Conservation (phyloP, 53 echinoderm and acorn worm species). For the Mesocentrotus franciscanus region DNA sequence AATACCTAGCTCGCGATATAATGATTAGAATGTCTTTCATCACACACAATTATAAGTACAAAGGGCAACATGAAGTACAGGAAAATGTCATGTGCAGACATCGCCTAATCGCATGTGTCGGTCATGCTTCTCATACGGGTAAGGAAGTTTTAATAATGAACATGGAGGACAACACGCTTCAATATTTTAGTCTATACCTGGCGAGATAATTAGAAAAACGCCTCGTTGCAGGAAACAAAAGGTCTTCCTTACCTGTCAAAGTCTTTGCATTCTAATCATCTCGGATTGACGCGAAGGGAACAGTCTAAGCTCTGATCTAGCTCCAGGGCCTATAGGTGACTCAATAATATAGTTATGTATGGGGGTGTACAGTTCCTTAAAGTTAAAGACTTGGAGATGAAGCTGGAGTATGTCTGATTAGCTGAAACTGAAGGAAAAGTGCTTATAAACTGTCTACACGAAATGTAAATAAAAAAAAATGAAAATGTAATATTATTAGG, state of each 20-base stretch:
- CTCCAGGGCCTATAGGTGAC: slow-evolving; percentile 18
- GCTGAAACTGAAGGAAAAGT: background rate
- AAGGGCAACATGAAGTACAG: background rate
- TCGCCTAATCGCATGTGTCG: background rate
- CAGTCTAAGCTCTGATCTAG: background rate
- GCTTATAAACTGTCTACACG: background rate
- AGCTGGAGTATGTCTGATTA: background rate
- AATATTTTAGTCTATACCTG: background rate
- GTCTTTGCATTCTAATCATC: slow-evolving; percentile 7
- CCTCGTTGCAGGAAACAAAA: slow-evolving; percentile 37
- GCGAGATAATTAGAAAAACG: background rate
- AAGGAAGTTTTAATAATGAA: background rate
- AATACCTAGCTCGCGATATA: background rate
- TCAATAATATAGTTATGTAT: background rate
- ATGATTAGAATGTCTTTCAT: slow-evolving; percentile 16
- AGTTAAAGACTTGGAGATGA: background rate
- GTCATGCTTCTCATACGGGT: background rate
- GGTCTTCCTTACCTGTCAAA: slow-evolving; percentile 49
- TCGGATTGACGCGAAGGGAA: background rate
- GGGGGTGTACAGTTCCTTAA: background rate
- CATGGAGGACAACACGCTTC: background rate
- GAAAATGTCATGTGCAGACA: background rate
- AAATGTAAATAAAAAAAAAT: no score
- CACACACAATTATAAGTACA: background rate
- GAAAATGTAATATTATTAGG: background rate